Evolutionary conservation across 2,888 invertebrate species (phyloP).

Genomic region (Diplolepis rosae): DNA sequence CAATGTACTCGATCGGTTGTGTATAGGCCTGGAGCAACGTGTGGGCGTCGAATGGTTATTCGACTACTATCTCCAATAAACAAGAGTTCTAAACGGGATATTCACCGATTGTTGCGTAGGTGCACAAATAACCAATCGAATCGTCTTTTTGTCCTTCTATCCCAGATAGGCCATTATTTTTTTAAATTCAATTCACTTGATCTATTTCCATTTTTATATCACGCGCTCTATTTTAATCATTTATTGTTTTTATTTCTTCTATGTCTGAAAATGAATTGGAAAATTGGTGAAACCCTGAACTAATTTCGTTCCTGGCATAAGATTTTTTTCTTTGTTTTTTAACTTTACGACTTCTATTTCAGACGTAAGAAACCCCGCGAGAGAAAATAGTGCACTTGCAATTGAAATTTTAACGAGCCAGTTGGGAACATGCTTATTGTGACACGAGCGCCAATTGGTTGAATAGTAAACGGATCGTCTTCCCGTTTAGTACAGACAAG

Average conservation of each 20-base stretch:
- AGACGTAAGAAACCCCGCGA: not conserved
- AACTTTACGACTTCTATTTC: no score
- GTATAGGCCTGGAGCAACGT: conserved; percentile 4
- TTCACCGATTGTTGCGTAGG: conserved; percentile 10
- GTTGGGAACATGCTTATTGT: not conserved
- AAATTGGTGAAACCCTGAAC: not conserved
- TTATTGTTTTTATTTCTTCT: not conserved
- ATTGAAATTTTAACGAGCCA: not conserved
- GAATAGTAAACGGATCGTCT: conserved; percentile 1
- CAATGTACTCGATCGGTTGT: conserved; percentile 18
- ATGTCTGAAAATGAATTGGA: not conserved
- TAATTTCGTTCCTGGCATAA: not conserved
- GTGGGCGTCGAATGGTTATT: conserved; percentile 27
- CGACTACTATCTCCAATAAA: conserved; percentile 15
- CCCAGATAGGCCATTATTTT: not conserved
- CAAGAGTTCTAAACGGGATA: conserved; percentile 6
- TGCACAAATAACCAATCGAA: conserved; percentile 21
- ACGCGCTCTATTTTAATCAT: not conserved
- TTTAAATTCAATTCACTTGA: no score
- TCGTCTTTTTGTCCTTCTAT: conserved; percentile 18
- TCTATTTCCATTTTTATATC: not conserved
- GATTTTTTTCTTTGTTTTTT: not conserved
- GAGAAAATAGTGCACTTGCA: not conserved
- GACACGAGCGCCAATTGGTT: conserved; percentile 7
- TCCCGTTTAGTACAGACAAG: conserved; percentile 21